These are phyloP conservation scores for Syngnathus typhle DNA, from an alignment of 2,113 vertebrate genomes.

Conservation along the genomic window DNA sequence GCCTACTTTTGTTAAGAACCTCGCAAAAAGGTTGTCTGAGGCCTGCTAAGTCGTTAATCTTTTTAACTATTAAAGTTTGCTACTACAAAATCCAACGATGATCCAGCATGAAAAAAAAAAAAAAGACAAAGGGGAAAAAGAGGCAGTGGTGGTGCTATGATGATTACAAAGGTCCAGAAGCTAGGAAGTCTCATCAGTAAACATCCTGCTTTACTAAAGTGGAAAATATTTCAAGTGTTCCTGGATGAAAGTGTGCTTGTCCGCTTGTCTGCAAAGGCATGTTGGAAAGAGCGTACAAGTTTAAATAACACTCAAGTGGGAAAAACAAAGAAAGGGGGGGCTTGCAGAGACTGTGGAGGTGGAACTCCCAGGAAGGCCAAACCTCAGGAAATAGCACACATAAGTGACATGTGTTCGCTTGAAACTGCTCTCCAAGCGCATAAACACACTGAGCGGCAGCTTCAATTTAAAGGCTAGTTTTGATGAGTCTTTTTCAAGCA, in stretches of 20 bases:
- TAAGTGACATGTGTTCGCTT: constrained; percentile 61
- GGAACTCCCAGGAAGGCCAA: constrained; percentile 38
- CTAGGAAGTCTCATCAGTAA: constrained; percentile 42
- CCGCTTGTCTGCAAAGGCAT: constrained; percentile 5
- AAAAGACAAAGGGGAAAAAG: constrained; percentile 33
- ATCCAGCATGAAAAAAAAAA: constrained; percentile 4
- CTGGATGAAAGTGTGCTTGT: constrained; percentile 22
- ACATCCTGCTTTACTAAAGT: constrained; percentile 60
- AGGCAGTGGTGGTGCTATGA: constrained; percentile 15
- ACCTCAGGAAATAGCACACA: constrained; percentile 42
- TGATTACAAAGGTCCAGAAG: constrained; percentile 55
- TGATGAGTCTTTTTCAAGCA: background rate
- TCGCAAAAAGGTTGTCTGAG: constrained; percentile 16
- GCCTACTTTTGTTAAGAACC: constrained; percentile 31
- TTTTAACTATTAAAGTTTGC: constrained; percentile 1
- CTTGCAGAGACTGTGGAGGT: constrained; percentile 36
- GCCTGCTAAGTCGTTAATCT: constrained; percentile 5
- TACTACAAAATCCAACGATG: constrained; percentile 14
- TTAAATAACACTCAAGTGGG: constrained; percentile 14
- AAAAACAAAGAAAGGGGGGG: constrained; percentile 22
- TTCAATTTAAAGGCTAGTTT: constrained; percentile 28
- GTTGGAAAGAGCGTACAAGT: constrained; percentile 5
- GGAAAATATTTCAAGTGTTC: constrained; percentile 41
- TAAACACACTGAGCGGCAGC: constrained; percentile 33
- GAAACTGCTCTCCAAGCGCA: constrained; percentile 55